Conservation (phyloP, 2,113 vertebrate species). For the Caracal caracal region DNA sequence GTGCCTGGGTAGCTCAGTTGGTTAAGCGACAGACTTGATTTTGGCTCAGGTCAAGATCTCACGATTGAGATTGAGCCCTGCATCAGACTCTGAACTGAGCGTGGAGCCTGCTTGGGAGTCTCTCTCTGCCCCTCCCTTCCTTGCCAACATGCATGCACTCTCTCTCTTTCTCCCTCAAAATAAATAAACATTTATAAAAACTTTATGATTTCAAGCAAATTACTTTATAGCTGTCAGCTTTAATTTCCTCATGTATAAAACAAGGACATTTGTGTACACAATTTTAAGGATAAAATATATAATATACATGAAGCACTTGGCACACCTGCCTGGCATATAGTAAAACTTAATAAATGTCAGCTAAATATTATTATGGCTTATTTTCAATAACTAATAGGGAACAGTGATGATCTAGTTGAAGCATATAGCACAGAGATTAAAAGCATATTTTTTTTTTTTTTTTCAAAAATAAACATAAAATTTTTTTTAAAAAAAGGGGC, state of each 20-base stretch:
- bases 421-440: neutral
- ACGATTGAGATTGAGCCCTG: too few species aligned
- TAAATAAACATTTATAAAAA: too few species aligned
- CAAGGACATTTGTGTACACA: neutral
- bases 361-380: neutral
- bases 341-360: neutral
- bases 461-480: too few species aligned
- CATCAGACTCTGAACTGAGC: too few species aligned
- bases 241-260: neutral
- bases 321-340: neutral
- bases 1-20: too few species aligned
- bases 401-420: neutral
- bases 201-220: neutral
- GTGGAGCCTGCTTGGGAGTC: too few species aligned
- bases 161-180: too few species aligned
- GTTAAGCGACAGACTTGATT: too few species aligned
- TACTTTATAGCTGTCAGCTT: neutral
- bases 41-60: too few species aligned
- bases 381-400: neutral
- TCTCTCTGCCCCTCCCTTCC: too few species aligned
- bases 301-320: neutral
- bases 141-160: too few species aligned
- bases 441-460: neutral
- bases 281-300: conserved; percentile 7
- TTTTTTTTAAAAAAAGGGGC: too few species aligned